Evolutionary conservation across 2,888 invertebrate genomes (phyloP), one percentile per base, ranked within the genome.

Genomic region (Thera obeliscata): DNA sequence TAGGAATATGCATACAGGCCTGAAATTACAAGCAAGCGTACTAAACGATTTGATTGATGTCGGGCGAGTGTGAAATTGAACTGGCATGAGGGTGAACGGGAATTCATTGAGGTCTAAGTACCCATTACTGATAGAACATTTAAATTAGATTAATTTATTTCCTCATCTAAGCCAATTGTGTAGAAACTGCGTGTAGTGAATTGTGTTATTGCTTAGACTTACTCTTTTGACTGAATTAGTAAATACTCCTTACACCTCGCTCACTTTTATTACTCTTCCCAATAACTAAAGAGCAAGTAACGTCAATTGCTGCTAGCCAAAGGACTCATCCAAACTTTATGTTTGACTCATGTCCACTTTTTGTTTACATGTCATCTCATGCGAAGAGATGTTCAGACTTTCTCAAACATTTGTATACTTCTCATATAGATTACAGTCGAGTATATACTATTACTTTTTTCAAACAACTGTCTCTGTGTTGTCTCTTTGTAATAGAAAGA

Each of bases 61-160:
- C 73, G 65, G 76, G 75, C 74, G 70, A 76, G 77, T 80, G 81
- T 81, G 79, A 81, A 81, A 81, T 81, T 81, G 79, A 76, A 80
- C 76, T 76, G 73, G 72, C 73, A 72, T 63, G 72, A 66, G 72
- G 64, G 69, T 64, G 72, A 69, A 65, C 66, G 71, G 72, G 69
- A 71, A 68, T 67, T 69, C 67, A 70, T 73, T 71, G 70, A 69
- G 61, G 65, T 73, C 67, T 74, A 70, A 74, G 72, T 73, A 64
- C 67, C 70, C 59, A 64, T 70, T 71, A 73, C 66, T 71, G 62
- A 64, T 73, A 59, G 63, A 71, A 67, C 65, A 64, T 63, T 74
- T 67, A 66, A 72, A 73, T 71, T 73, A 73, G 64, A 74, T 66
- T 69, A 67, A 74, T 72, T 69, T 60, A 73, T 73, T 73, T 73